Base-by-base conservation (phyloP, 2,797 vertebrate genomes). In the Limnodromus scolopaceus region DNA sequence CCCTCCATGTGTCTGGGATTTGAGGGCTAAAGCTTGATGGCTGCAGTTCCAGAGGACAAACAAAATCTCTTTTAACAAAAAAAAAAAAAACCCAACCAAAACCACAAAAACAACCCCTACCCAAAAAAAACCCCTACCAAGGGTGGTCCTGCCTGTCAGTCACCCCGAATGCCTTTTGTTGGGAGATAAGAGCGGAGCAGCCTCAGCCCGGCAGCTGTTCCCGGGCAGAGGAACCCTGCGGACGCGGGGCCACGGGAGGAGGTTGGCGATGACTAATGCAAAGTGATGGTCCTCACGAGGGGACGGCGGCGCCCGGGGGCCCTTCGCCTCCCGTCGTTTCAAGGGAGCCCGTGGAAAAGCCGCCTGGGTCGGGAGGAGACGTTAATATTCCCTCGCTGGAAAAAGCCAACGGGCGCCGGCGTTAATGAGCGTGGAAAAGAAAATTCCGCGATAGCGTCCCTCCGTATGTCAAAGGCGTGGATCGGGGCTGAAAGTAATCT, bases 251-350 rank as follows among this genome's bases (percentile, higher is more conserved):
- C 23, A 65, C 61, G 84, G 66, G 61, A 93, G 77, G 72, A 92
- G 87, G 84, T 57, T 91, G 76, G 71, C 68, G 89, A 92, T 94
- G 93, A 96, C 74, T 95, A 95, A 97, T 97, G 87, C 84, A 92
- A 97, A 46, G 61, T 81, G 95, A 97, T 95, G 80, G 92, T 77
- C 74, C 87, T 95, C 68, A 77, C 46, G 49, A 80, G 60, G 60
- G 75, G 68, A 83, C 39, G 70, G 86, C 87, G 94, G 87, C 1
- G 68, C 95, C 92, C 1, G 48, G 64, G 87, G 93, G 92, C 90
- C 23, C 2, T 75, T 91, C 3, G 23, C 77, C 92, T 88, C 83
- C 93, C 65, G 54, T 86, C 86, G 74, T 92, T 95, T 83, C 78
- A 39, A 66, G 24, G 86, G 49, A 96, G 85, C 49, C 75, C n/a